phyloP scores from a whole-genome alignment of 2,888 invertebrate genomes.

The Diloba caeruleocephala region DNA sequence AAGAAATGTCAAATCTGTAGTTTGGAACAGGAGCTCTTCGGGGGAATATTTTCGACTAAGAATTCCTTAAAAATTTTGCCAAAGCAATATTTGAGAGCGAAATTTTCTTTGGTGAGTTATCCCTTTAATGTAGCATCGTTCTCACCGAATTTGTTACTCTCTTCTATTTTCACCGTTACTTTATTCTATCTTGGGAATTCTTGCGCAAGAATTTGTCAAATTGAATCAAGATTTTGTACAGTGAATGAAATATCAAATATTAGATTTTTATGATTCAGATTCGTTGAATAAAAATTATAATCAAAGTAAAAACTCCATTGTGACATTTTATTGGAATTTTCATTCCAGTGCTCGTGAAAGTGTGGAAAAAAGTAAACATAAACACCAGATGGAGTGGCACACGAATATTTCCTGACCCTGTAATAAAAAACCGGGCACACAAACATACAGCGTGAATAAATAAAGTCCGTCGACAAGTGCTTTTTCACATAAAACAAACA shows the following conservation, averaged over 20 bases:
- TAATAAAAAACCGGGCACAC: constrained; percentile 37
- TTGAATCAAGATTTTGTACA: constrained; percentile 49
- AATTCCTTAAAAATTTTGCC: constrained; percentile 60
- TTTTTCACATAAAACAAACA: constrained; percentile 43
- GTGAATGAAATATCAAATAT: constrained; percentile 17
- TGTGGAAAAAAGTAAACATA: constrained; percentile 15
- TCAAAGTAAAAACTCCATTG: constrained; percentile 17
- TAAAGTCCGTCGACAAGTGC: constrained; percentile 42
- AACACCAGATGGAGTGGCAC: constrained; percentile 40
- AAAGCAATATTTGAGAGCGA: constrained; percentile 67
- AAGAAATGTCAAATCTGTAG: constrained; percentile 41
- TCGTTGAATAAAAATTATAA: constrained; percentile 10
- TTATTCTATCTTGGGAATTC: constrained; percentile 56
- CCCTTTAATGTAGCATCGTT: constrained; percentile 62
- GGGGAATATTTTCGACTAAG: constrained; percentile 58
- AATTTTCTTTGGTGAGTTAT: constrained; percentile 64
- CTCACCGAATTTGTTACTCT: constrained; percentile 63
- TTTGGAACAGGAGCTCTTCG: constrained; percentile 36
- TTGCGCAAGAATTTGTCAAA: constrained; percentile 56
- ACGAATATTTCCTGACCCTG: constrained; percentile 35
- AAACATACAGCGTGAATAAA: constrained; percentile 47
- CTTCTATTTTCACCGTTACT: constrained; percentile 60
- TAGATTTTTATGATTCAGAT: constrained; percentile 26
- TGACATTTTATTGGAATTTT: constrained; percentile 25
- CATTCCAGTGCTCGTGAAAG: constrained; percentile 16